Percentiles rank a stretch among this genome's conserved stretches.
Conservation (phyloP, 2,113 vertebrate species). For the Fregata magnificens region DNA sequence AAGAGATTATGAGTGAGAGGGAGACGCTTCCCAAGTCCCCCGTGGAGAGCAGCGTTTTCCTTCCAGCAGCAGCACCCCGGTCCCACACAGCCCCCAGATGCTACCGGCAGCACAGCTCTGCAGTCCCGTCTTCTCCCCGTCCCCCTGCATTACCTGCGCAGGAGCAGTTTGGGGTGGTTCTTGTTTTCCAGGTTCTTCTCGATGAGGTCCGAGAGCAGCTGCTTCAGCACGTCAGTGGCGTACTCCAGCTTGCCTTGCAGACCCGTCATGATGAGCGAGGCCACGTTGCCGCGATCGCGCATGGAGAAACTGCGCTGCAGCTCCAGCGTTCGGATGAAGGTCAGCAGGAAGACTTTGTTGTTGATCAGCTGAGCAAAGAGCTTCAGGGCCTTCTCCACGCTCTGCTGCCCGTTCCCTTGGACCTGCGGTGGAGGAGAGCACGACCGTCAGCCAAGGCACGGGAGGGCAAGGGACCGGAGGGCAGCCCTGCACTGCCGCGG, state of each 20-base stretch:
- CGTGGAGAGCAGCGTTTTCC: neutral
- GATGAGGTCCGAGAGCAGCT: constrained; percentile 95
- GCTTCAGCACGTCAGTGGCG: constrained; percentile 95
- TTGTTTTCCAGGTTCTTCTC: constrained; percentile 98
- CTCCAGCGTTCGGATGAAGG: constrained; percentile 96
- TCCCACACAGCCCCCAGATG: fast-evolving
- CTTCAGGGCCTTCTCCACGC: constrained; percentile 95
- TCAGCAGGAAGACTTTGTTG: constrained; percentile 97
- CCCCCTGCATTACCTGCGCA: constrained; percentile 82
- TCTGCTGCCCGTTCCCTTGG: constrained; percentile 93
- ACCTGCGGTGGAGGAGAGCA: constrained; percentile 72
- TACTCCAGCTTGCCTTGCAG: constrained; percentile 96
- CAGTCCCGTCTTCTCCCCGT: neutral
- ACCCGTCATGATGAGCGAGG: constrained; percentile 97
- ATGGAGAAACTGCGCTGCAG: constrained; percentile 97
- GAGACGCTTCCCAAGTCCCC: neutral
- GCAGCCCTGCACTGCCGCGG: fast-evolving
- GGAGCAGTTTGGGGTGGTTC: constrained; percentile 97
- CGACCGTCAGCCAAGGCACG: fast-evolving
- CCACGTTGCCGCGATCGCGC: constrained; percentile 96
- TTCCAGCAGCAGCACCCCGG: neutral
- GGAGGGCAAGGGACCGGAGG: neutral
- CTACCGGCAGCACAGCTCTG: neutral
- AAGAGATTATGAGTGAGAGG: neutral
- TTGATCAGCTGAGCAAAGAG: constrained; percentile 96